Base-by-base conservation (phyloP, 2,888 invertebrate genomes). In the Alcis repandata region DNA sequence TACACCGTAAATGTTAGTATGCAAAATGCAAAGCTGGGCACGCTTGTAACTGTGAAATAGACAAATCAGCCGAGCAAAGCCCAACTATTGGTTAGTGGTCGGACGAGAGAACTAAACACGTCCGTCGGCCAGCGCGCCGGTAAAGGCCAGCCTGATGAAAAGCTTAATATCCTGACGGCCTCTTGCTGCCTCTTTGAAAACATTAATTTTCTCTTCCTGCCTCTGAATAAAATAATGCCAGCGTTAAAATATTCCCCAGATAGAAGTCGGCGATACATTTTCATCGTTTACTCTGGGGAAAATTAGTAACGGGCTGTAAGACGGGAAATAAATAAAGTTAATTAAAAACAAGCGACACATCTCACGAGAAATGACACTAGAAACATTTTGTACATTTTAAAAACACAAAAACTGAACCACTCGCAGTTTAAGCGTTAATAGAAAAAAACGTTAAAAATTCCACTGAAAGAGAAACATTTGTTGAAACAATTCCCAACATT, bases 121-220 rank as follows among this genome's bases (percentile, higher is more conserved):
- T 68, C 61, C 33, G 20, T 51, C 38, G 57, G 61, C 71, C 38
- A 0, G 17, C 69, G 73, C 59, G 60, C 70, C 72, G 73, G 79
- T 84, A 87, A 88, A 86, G 80, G 78, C 74, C 67, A 74, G 70
- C 70, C 75, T 79, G 82, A 82, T 86, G 87, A 86, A 89, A 90
- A 86, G 85, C 85, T 83, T 88, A 88, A 89, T 89, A 87, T 86
- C 78, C 83, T 77, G 80, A 77, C 80, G 75, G 75, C 79, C 76
- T 78, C 78, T 74, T 77, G 74, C 77, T 76, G 71, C 74, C 80
- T 81, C 85, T 87, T 88, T 89, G 83, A 82, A 77, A 82, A 78
- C 81, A 83, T 86, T 87, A 86, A 90, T 90, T 89, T 87, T 83
- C 84, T 76, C 79, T 79, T 83, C 80, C 82, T 80, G 77, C 73